These are phyloP conservation scores for Pyrrhia umbra DNA, from an alignment of 2,888 invertebrate genomes.

Conservation along the genomic window DNA sequence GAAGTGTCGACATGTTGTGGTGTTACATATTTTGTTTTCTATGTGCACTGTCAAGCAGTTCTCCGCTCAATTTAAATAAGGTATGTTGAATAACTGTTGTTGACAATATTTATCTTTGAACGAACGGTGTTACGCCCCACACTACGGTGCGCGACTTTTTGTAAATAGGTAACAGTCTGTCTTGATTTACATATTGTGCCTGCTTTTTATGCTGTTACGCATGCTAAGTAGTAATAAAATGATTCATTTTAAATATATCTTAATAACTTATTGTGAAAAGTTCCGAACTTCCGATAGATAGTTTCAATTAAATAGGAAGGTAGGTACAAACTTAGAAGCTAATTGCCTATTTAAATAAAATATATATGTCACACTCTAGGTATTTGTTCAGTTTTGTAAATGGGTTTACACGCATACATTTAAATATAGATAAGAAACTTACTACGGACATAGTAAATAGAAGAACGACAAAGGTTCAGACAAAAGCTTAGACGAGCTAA, in stretches of 20 bases:
- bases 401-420: no score
- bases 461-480: no score
- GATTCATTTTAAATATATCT: conserved; percentile 25
- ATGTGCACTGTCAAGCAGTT: conserved; percentile 68
- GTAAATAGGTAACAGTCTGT: conserved; percentile 28
- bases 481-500: no score
- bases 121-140: conserved; percentile 43
- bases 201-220: conserved; percentile 13
- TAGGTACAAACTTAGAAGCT: not conserved
- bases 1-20: conserved; percentile 70
- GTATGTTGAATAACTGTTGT: conserved; percentile 74
- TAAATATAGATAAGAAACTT: no score
- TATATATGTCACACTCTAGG: not conserved
- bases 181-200: conserved; percentile 41
- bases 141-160: conserved; percentile 16
- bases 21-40: conserved; percentile 70
- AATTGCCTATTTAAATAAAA: not conserved
- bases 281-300: not conserved
- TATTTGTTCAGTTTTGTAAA: not conserved
- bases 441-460: no score
- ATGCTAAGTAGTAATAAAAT: conserved; percentile 43
- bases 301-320: not conserved
- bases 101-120: conserved; percentile 51
- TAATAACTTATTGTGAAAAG: conserved; percentile 15
- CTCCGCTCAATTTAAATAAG: conserved; percentile 67